Base-by-base conservation (phyloP, 2,888 invertebrate species). In the Coelopa pilipes region DNA sequence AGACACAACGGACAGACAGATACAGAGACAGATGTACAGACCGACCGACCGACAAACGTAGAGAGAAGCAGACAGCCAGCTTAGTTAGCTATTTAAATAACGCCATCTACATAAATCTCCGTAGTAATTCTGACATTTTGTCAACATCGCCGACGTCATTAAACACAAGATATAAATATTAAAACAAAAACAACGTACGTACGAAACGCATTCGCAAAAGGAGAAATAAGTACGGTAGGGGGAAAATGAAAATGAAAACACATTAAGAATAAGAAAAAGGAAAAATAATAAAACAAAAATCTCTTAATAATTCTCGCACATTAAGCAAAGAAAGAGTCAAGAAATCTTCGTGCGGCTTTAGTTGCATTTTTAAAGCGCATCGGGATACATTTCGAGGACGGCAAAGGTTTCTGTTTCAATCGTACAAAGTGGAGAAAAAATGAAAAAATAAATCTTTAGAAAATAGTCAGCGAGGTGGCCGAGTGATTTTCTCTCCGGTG, bases 111-210 rank as follows among this genome's bases (percentile, higher is more conserved):
- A 71, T 71, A 71, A 71, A 71, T 65, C 70, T 63, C 49, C 46
- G 55, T 55, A 55, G 60, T 60, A 67, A 72, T 46, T 67, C 53
- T 73, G 68, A 68, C 73, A 73, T 59, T 68, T 62, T 73, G 73
- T 73, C 73, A 68, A 59, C 76, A 69, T 59, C 68, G 72, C 55
- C 72, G 72, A 76, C 74, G 76, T 76, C 74, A 74, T 73, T 74
- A 73, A 59, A 53, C 68, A 50, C 67, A 50, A 19, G 34, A 34
- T 34, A 34, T 34, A 34, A 34, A 34, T 34, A 34, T 34, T 34
- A 34, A 34, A 7, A 34, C 34, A 34, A 34, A 34, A 34, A 34
- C 34, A 34, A 34, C n/a, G n/a, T n/a, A 34, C 7, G 34, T 34
- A 34, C 34, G 34, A 34, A 34, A 4, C 24, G 60, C 53, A 21